Evolutionary conservation across 2,113 vertebrate genomes (phyloP), one percentile per base, ranked within the genome.

Genomic region (Recurvirostra avosetta): DNA sequence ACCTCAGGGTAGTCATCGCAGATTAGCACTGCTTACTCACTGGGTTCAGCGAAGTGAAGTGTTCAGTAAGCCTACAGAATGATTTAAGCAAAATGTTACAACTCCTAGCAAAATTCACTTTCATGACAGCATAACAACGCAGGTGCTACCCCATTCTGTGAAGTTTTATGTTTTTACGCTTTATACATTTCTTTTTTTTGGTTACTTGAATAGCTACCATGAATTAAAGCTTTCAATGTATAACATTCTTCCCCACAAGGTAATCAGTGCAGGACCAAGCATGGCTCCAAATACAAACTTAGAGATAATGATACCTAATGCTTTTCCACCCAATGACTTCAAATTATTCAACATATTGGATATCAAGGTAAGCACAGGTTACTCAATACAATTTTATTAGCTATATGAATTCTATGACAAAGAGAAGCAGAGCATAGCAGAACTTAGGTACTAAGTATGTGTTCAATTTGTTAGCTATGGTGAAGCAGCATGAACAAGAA

Each of bases 181-280:
- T 65, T 23, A 25, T 29, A 43, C 22, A 32, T 26, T 9, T 66
- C 3, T 25, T 21, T 30, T 6, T 29, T 32, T 78, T 68, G 65
- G 41, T 80, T 77, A 32, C 36, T 45, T 67, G 65, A 85, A 56
- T 30, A 77, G 30, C 43, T 55, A 11, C 41, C 50, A 19, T 23
- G 30, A 76, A 61, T 45, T 74, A 76, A 78, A 82, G 58, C 45
- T 91, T 53, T 74, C 85, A 67, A 58, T 34, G 21, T 66, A 4
- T 85, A 43, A 45, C 21, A 4, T 63, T 80, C 27, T 94, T 91
- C 85, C 36, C 38, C 41, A 91, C 81, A 94, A 99, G 99, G 98
- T 99, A 85, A 98, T 99, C 62, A 99, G 98, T 97, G 98, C 95
- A 13, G 99, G 99, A 79, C 98, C 98, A 90, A 99, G 99, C 97